Evolutionary conservation across 1,140 invertebrate species (phyloP), one percentile per base, ranked within the genome.

Genomic region (Sarcophaga peregrina): DNA sequence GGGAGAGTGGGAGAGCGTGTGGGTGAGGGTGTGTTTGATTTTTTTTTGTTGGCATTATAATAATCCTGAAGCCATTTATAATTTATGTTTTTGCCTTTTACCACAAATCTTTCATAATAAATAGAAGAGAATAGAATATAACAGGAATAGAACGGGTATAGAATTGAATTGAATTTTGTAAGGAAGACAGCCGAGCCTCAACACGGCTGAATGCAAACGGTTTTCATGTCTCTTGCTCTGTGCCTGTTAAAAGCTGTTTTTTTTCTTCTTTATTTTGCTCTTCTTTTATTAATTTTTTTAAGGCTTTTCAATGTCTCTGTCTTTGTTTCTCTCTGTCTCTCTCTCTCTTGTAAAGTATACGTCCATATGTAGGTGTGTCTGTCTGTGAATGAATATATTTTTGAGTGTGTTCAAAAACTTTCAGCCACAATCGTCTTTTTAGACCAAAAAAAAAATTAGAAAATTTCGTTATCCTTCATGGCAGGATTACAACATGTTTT

Each of bases 351-450:
- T 37, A 37, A 37, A 37, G 1, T 37, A 4, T n/a, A n/a, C n/a
- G n/a, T n/a, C n/a, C n/a, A n/a, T 37, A 37, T 37, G 25, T 37
- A 37, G 62, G 62, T 68, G 17, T n/a, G 62, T 25, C 3, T 20
- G 62, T 52, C 48, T 50, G 11, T 50, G 48, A 50, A 52, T 8
- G 17, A 20, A 20, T 68, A 20, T 68, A 9, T 68, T 11, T 62
- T 11, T n/a, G 54, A 15, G 15, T 62, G 11, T 62, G 54, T 68
- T 20, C n/a, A 20, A 37, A 68, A 58, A 58, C 11, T 68, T 58
- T 68, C 20, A 68, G 62, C 62, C 62, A 68, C 62, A 68, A 68
- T 68, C 62, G 62, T 68, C 62, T 68, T 68, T 68, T 68, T n/a
- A 37, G 1, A 37, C 25, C 25, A 37, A 37, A 37, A 37, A 37